Evolutionary conservation across 2,113 vertebrate species (phyloP).

Genomic region (Erythrocercus mccallii): DNA sequence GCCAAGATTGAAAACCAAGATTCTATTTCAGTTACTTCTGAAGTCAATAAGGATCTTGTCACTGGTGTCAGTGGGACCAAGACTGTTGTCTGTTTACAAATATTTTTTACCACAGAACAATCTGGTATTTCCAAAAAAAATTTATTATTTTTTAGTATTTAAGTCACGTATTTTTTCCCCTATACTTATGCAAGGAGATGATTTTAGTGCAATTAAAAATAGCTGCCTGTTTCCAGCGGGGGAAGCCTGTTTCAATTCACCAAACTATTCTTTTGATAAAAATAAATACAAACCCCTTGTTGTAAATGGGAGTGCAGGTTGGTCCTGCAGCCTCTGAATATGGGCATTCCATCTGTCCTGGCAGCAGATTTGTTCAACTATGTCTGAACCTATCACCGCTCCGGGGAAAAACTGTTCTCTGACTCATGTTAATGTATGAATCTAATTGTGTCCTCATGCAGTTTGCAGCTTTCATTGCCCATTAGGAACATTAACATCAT

Average conservation of each 20-base stretch:
- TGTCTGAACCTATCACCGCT: constrained; percentile 53
- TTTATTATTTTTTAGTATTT: not conserved
- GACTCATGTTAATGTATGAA: constrained; percentile 68
- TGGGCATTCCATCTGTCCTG: constrained; percentile 51
- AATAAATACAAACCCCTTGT: not conserved
- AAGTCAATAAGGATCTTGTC: not conserved
- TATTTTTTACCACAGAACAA: not conserved
- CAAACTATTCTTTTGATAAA: not conserved
- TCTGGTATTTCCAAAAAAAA: not conserved
- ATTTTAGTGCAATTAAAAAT: not conserved
- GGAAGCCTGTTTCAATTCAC: not conserved
- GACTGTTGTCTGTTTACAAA: not conserved
- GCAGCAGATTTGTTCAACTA: constrained; percentile 52
- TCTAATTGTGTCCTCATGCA: constrained; percentile 39
- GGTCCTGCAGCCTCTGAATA: constrained; percentile 20
- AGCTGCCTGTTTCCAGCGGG: rapidly evolving
- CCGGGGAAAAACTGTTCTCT: constrained; percentile 47
- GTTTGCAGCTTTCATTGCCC: constrained; percentile 45
- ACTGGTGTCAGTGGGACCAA: not conserved
- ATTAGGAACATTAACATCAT: constrained; percentile 65
- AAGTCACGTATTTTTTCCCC: not conserved
- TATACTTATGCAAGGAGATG: not conserved
- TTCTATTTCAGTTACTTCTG: not conserved
- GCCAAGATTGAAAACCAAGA: not conserved
- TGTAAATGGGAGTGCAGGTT: not conserved